Evolutionary conservation across 2,797 vertebrate genomes (phyloP).

Genomic region (Clamator glandarius): DNA sequence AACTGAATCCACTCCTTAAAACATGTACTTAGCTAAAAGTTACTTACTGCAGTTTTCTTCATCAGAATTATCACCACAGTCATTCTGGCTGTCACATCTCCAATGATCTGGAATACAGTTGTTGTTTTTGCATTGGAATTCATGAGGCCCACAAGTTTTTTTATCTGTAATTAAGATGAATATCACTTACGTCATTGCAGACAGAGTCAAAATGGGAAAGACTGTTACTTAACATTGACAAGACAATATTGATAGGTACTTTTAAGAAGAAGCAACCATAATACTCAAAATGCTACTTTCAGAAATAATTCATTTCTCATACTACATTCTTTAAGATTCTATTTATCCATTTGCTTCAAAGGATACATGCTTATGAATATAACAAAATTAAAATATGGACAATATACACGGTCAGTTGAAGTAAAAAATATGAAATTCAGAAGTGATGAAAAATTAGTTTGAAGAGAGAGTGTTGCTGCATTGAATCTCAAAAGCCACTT

Average conservation of each 20-base stretch:
- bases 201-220: neutral
- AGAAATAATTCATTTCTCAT: neutral
- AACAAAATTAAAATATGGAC: neutral
- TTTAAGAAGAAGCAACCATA: neutral
- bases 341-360: neutral
- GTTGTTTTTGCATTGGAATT: conserved; percentile 98
- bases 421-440: neutral
- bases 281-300: neutral
- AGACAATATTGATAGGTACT: neutral
- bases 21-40: neutral
- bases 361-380: neutral
- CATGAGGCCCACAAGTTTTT: conserved; percentile 98
- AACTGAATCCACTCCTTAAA: neutral
- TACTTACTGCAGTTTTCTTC: conserved; percentile 98
- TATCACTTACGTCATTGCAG: neutral
- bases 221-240: neutral
- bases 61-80: conserved; percentile 97
- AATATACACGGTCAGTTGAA: neutral
- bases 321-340: neutral
- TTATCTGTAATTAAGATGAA: conserved; percentile 88
- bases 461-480: neutral
- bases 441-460: neutral
- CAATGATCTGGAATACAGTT: conserved; percentile 99
- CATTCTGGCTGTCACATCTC: conserved; percentile 98
- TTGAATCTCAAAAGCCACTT: neutral